Base-by-base conservation (phyloP, 1,140 invertebrate genomes). In the Nebria ingens region DNA sequence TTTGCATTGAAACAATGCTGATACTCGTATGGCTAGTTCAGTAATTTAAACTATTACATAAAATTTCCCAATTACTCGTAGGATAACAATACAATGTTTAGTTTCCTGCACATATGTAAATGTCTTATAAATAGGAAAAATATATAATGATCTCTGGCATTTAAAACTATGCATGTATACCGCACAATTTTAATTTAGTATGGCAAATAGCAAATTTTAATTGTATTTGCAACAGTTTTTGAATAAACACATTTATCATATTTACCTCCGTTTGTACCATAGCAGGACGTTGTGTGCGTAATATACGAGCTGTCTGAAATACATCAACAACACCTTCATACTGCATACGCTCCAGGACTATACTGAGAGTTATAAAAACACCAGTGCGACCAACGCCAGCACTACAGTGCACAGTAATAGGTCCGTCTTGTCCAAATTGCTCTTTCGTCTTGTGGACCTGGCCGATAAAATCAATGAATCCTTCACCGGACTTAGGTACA, bases 361-460 rank as follows among this genome's bases (percentile, higher is more conserved):
- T 97, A 68, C 93, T 96, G 53, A 99, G 79, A 0, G 95, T 92
- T 60, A 99, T 97, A 73, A 99, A 99, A 52, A 98, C 96, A 29
- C 97, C 97, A 3, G 96, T 98, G 61, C 96, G 82, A 2, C 97
- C 94, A 54, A 94, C 92, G n/a, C 92, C 92, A 58, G 91, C 91
- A 67, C 91, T 90, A 82, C 97, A 99, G 73, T 99, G 97, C 13
- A 99, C 97, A 29, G 94, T 95, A 59, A 99, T 99, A 15, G 97
- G 97, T 13, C 97, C 97, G 69, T 98, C 95, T 69, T 98, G 93
- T 19, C 97, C 97, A 75, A 99, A 99, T 72, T 99, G 95, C 70
- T 98, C 93, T 74, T 99, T 99, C 22, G 97, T 99, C 77, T 99
- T 98, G 75, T 99, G 97, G 25, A 99, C 96, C 72, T 99, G 96